Conservation (phyloP, 2,888 invertebrate species). For the Acrobasis repandana region DNA sequence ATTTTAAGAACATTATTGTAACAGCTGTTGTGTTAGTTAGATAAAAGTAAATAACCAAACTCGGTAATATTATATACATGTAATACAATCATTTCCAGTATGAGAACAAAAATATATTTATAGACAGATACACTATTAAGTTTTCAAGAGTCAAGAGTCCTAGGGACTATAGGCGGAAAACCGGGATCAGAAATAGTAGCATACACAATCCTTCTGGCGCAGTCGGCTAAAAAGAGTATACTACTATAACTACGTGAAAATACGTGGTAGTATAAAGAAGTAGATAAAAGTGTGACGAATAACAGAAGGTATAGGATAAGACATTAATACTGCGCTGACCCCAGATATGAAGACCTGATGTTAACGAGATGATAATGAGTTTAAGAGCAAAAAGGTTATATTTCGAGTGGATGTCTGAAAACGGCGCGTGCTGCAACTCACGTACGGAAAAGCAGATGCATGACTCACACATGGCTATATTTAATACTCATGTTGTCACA, state of each 20-base stretch:
- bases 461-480: conserved; percentile 16
- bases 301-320: conserved; percentile 4
- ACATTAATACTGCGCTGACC: neutral
- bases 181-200: no score
- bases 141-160: no score
- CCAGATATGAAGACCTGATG: neutral
- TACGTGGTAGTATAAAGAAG: neutral
- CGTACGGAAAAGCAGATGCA: conserved; percentile 10
- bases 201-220: no score
- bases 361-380: conserved; percentile 1
- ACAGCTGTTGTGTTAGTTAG: no score
- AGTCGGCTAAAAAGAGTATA: no score
- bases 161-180: no score
- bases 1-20: no score
- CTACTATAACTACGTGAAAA: neutral
- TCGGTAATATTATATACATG: no score
- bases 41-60: no score
- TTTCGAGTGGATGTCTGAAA: neutral
- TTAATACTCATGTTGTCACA: conserved; percentile 19
- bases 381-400: conserved; percentile 1
- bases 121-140: no score
- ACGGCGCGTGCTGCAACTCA: conserved; percentile 11
- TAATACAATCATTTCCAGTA: no score
- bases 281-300: neutral
- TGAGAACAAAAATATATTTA: no score